Evolutionary conservation across 2,113 vertebrate species (phyloP).

Genomic region (Larimichthys polyactis): DNA sequence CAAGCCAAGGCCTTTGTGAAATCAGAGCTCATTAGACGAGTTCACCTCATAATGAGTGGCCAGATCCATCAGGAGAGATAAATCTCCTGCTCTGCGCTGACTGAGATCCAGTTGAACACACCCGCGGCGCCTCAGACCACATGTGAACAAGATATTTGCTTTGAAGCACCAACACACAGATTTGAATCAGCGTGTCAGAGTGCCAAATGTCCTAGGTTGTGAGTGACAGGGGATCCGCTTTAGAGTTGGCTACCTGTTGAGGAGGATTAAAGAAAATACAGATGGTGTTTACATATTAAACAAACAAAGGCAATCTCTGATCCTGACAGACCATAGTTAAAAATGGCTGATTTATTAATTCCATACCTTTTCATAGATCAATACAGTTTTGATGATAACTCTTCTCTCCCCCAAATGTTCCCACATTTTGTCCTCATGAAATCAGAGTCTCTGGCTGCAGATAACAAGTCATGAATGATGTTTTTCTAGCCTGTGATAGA

Average conservation of each 20-base stretch:
- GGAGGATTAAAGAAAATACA: conserved; percentile 77
- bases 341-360: neutral
- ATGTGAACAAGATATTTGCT: conserved; percentile 71
- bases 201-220: conserved; percentile 73
- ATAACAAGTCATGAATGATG: conserved; percentile 42
- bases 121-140: conserved; percentile 62
- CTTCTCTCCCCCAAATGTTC: neutral
- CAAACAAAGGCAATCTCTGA: conserved; percentile 53
- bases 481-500: conserved; percentile 33
- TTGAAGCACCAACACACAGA: conserved; percentile 76
- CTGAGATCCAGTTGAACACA: conserved; percentile 65
- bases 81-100: conserved; percentile 53
- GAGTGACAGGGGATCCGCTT: conserved; percentile 72
- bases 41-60: conserved; percentile 69
- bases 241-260: conserved; percentile 74
- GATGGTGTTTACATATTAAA: conserved; percentile 75
- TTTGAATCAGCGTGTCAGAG: conserved; percentile 46
- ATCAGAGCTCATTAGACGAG: conserved; percentile 70
- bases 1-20: conserved; percentile 64
- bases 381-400: neutral
- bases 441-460: neutral
- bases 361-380: conserved; percentile 6
- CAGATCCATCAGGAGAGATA: conserved; percentile 67
- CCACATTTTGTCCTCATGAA: neutral
- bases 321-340: conserved; percentile 7